Evolutionary conservation across 2,797 vertebrate species (phyloP), one percentile per base, ranked within the genome.

Genomic region (Apogon hyalosoma): DNA sequence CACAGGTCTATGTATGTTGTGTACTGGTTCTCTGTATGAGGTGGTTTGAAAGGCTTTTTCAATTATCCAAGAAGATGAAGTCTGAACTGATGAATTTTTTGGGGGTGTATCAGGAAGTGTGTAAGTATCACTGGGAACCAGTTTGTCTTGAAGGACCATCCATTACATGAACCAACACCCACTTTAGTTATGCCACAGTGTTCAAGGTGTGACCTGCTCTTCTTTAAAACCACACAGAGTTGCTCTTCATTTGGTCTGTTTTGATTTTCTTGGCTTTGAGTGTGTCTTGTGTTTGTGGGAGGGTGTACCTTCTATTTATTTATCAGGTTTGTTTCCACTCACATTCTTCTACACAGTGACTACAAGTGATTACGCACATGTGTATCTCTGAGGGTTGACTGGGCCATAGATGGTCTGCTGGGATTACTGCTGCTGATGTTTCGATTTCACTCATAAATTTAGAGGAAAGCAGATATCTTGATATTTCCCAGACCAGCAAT

Each of bases 61-160:
- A 28, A 6, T 28, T 28, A 28, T 36, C 1, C 33, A 9, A 36
- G 33, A 36, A 21, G 19, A 21, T 21, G 19, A 21, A 28, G 24
- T 6, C 24, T 28, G 24, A 28, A 28, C 5, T 28, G 24, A 28
- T 28, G 24, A 28, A 6, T 28, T 3, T 28, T 41, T 24, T 73
- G 31, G 63, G 45, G 47, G 52, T 31, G 72, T 31, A 11, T 14
- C 24, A 28, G 24, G 24, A 28, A 28, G 7, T 18, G 18, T 59
- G 16, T 24, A 12, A 54, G 16, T 12, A 18, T 8, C 2, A 50
- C 42, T 36, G 8, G 6, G 42, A 88, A 89, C 87, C 75, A 63
- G 88, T 87, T 85, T 69, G 52, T 59, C 87, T 57, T 69, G 89
- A 28, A 67, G 61, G 36, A 62, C 76, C 13, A 28, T 55, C 24